These are phyloP conservation scores for Lasioglossum calceatum DNA, from an alignment of 2,888 invertebrate genomes.

Conservation along the genomic window DNA sequence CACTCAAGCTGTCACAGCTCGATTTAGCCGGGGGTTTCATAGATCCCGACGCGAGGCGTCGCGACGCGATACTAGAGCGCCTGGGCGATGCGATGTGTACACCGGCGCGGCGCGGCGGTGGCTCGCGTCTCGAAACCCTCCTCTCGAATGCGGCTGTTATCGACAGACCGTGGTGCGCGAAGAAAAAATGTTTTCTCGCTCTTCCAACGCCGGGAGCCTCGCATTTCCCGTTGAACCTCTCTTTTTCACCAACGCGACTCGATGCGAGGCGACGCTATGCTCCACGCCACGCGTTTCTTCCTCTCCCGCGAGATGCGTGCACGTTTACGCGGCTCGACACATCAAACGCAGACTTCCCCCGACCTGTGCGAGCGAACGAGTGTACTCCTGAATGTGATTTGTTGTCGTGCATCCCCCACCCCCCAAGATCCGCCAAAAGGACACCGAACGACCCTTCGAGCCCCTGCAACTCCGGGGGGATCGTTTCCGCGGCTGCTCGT, in stretches of 20 bases:
- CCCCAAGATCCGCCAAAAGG: constrained; percentile 16
- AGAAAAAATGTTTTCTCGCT: constrained; percentile 64
- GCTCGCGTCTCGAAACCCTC: constrained; percentile 51
- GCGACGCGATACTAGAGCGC: not conserved
- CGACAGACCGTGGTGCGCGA: constrained; percentile 62
- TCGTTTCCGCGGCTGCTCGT: constrained; percentile 34
- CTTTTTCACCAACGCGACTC: not conserved
- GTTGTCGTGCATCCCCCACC: constrained; percentile 55
- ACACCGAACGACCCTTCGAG: constrained; percentile 20
- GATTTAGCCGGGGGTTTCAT: constrained; percentile 44
- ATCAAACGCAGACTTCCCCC: constrained; percentile 64
- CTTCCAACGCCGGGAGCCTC: constrained; percentile 3
- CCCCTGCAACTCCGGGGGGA: constrained; percentile 34
- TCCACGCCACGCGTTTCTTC: not conserved
- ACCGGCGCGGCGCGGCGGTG: not conserved
- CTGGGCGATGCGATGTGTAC: constrained; percentile 11
- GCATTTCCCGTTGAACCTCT: not conserved
- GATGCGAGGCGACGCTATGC: not conserved
- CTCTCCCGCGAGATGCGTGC: not conserved
- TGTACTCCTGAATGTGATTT: constrained; percentile 65
- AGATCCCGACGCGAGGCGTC: constrained; percentile 29
- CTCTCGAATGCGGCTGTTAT: constrained; percentile 64
- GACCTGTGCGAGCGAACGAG: constrained; percentile 38
- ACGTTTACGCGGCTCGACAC: constrained; percentile 49
- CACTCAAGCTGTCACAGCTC: constrained; percentile 66